Evolutionary conservation across 2,888 invertebrate genomes (phyloP), one percentile per base, ranked within the genome.

Genomic region (Eudasyphora cyanicolor): DNA sequence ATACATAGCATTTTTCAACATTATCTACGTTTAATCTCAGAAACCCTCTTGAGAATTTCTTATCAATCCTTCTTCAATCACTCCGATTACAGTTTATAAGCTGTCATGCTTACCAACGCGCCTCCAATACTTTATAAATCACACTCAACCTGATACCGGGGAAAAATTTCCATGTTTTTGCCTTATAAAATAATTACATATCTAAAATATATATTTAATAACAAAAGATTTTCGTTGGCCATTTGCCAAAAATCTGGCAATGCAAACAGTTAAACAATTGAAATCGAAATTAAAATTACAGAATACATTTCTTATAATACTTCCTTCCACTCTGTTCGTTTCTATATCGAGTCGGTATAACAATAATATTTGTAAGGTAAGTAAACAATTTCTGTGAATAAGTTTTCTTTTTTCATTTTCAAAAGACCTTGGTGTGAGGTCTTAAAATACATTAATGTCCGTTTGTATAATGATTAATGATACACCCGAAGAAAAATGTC

Each of bases 401-500:
- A n/a, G n/a, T n/a, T n/a, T n/a, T n/a, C n/a, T n/a, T n/a, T n/a
- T 2, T 60, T 60, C 24, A 60, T 29, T 60, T 60, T 14, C 29
- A 32, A 29, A n/a, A 60, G 60, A 60, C 60, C 29, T 60, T 60
- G 60, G 32, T n/a, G 60, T n/a, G 29, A 4, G 60, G 32, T 60
- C 60, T 60, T 60, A n/a, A 60, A 32, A 60, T 60, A 24, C 60
- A 60, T 60, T 32, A 32, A 60, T 45, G n/a, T 14, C n/a, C 45
- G 45, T n/a, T 42, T 42, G 5, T 32, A 54, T 8, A 24, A 64
- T 51, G 12, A 24, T 35, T 14, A 0, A 35, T n/a, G n/a, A n/a
- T n/a, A 45, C 45, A 45, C 45, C n/a, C 45, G n/a, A 67, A 77
- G 17, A 73, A 57, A 14, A 74, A 24, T 27, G 54, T 45, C 45